These are phyloP conservation scores for Acropora tenuis DNA, from an alignment of 64 coral and sea anemone species.

Conservation along the genomic window DNA sequence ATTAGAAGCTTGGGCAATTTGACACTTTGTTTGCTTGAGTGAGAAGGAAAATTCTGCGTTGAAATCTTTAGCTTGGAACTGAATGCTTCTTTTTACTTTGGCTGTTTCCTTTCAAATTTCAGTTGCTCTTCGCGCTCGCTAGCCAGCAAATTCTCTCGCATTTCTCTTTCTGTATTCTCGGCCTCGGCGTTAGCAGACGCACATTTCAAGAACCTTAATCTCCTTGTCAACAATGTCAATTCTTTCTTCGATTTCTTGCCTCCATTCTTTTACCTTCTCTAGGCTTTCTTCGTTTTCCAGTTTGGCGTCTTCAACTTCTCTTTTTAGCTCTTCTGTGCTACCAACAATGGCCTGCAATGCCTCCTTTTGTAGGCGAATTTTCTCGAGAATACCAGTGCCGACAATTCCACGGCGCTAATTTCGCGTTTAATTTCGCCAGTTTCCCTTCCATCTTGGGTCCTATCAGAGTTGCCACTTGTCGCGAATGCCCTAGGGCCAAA, in stretches of 20 bases:
- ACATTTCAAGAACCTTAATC: neutral
- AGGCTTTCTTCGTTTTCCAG: neutral
- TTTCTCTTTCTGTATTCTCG: slow-evolving; percentile 1
- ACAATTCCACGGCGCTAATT: too few relatives aligned
- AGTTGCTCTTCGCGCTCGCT: neutral
- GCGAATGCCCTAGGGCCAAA: too few relatives aligned
- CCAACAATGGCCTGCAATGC: neutral
- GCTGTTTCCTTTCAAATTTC: neutral
- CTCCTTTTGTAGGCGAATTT: neutral
- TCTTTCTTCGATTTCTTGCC: neutral
- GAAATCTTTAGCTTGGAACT: neutral
- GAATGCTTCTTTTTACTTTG: neutral
- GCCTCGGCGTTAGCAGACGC: neutral
- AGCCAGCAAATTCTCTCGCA: neutral
- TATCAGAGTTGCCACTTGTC: too few relatives aligned
- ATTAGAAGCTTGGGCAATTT: slow-evolving; percentile 39
- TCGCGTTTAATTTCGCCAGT: too few relatives aligned
- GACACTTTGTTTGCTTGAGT: neutral
- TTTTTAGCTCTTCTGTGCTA: neutral
- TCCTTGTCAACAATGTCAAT: neutral
- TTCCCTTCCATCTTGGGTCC: too few relatives aligned
- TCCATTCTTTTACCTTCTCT: neutral
- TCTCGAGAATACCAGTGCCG: too few relatives aligned
- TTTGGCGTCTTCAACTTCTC: neutral
- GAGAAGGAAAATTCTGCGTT: neutral